These are phyloP conservation scores for Penelope pileata DNA, from an alignment of 2,113 vertebrate species.

Conservation along the genomic window DNA sequence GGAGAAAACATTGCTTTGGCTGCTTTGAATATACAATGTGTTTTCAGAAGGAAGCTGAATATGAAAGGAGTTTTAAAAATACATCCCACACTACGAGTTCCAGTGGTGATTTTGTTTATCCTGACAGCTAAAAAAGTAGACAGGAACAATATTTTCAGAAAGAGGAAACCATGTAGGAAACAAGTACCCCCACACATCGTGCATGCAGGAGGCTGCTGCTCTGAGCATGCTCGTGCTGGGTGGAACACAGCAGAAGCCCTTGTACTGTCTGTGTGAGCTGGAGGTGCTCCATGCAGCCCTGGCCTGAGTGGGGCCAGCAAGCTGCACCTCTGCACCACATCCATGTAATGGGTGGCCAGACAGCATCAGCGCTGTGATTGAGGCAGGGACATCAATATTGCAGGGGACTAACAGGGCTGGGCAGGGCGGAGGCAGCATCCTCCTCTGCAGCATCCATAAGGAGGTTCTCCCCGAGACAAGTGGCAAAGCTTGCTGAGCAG, in stretches of 20 bases:
- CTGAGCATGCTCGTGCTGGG: background rate
- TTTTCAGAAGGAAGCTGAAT: background rate
- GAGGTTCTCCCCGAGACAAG: background rate
- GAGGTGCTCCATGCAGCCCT: background rate
- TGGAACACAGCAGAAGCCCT: background rate
- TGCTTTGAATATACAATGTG: background rate
- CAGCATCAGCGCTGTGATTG: accelerated
- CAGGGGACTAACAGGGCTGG: background rate
- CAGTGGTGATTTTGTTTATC: background rate
- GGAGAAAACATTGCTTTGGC: background rate
- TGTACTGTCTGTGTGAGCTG: background rate
- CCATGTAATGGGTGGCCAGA: accelerated
- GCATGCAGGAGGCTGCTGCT: background rate
- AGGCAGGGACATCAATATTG: background rate
- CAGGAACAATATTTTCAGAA: conserved; percentile 51
- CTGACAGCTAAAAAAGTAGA: background rate
- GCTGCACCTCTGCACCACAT: background rate
- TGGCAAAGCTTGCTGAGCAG: background rate
- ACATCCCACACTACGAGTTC: background rate
- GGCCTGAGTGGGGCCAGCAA: background rate
- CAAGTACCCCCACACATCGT: background rate
- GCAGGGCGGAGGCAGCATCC: background rate
- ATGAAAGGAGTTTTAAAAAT: conserved; percentile 34
- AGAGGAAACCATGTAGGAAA: conserved; percentile 32
- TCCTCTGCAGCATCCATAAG: background rate